Percentiles rank a stretch among this genome's conserved stretches.
These are phyloP conservation scores for Ectobius pallidus DNA, from an alignment of 2,888 invertebrate genomes.

Conservation along the genomic window DNA sequence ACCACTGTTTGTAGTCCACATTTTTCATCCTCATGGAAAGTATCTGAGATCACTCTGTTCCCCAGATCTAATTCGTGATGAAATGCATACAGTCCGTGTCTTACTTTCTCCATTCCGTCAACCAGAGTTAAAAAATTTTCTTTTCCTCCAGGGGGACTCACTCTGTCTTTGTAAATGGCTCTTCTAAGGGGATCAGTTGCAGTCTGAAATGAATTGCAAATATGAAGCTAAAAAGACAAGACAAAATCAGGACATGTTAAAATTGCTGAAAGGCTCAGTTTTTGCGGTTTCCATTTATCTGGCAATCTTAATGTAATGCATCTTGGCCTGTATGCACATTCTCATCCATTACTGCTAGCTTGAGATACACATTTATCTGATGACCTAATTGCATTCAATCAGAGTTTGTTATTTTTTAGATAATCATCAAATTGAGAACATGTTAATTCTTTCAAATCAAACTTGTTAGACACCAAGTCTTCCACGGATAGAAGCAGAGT, in stretches of 20 bases:
- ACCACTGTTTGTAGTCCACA: slow-evolving; percentile 24
- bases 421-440: too few relatives aligned
- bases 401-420: too few relatives aligned
- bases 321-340: too few relatives aligned
- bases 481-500: too few relatives aligned
- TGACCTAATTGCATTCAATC: too few relatives aligned
- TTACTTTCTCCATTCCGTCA: slow-evolving; percentile 19
- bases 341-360: too few relatives aligned
- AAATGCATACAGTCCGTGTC: slow-evolving; percentile 28
- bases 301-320: background rate
- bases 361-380: too few relatives aligned
- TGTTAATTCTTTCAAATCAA: too few relatives aligned
- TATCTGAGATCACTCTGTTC: slow-evolving; percentile 9
- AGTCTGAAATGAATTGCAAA: slow-evolving; percentile 12
- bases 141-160: background rate
- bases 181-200: slow-evolving; percentile 22
- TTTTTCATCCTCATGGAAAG: slow-evolving; percentile 32
- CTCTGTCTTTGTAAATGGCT: slow-evolving; percentile 18
- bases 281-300: background rate
- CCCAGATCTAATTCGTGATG: slow-evolving; percentile 24
- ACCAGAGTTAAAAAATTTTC: slow-evolving; percentile 18
- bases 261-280: background rate
- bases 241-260: too few relatives aligned
- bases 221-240: background rate
- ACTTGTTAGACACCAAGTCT: too few relatives aligned